Percentiles rank a stretch among this genome's conserved stretches.
Evolutionary conservation across 2,888 invertebrate genomes (phyloP).

Genomic region (Eupeodes luniger): DNA sequence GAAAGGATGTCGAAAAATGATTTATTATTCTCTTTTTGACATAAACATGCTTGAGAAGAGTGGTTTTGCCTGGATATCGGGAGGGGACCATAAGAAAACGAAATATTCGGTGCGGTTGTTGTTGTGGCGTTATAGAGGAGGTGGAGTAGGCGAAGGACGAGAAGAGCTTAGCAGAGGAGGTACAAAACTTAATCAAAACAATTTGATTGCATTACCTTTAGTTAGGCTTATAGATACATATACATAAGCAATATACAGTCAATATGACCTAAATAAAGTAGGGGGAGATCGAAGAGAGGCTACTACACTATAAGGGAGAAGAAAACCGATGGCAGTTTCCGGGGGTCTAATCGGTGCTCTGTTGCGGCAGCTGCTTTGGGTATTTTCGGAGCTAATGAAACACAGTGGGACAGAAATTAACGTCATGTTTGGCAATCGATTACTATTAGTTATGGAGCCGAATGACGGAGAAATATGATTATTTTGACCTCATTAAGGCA

Average conservation of each 20-base stretch:
- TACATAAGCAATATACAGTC: neutral
- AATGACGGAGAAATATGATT: constrained; percentile 61
- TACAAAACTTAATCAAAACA: constrained; percentile 67
- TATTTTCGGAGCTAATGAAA: constrained; percentile 43
- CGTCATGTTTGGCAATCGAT: constrained; percentile 71
- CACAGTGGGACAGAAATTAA: constrained; percentile 47
- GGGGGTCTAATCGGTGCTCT: constrained; percentile 19
- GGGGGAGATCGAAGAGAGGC: neutral
- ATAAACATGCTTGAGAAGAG: constrained; percentile 70
- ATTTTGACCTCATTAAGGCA: constrained; percentile 63
- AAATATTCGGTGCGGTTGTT: constrained; percentile 18
- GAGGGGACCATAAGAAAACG: constrained; percentile 11
- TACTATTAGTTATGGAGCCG: constrained; percentile 55
- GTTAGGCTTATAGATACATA: constrained; percentile 23
- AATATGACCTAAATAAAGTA: neutral
- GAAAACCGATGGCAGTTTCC: neutral
- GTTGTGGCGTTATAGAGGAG: too few relatives aligned
- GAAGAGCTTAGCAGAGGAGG: neutral
- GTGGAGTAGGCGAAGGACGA: too few relatives aligned
- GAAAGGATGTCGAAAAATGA: constrained; percentile 71
- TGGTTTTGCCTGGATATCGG: constrained; percentile 32
- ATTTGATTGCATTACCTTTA: constrained; percentile 47
- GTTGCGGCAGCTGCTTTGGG: constrained; percentile 25
- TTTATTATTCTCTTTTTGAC: constrained; percentile 75
- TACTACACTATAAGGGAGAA: too few relatives aligned